These are phyloP conservation scores for Peucedramus taeniatus DNA, from an alignment of 2,113 vertebrate genomes.

Conservation along the genomic window DNA sequence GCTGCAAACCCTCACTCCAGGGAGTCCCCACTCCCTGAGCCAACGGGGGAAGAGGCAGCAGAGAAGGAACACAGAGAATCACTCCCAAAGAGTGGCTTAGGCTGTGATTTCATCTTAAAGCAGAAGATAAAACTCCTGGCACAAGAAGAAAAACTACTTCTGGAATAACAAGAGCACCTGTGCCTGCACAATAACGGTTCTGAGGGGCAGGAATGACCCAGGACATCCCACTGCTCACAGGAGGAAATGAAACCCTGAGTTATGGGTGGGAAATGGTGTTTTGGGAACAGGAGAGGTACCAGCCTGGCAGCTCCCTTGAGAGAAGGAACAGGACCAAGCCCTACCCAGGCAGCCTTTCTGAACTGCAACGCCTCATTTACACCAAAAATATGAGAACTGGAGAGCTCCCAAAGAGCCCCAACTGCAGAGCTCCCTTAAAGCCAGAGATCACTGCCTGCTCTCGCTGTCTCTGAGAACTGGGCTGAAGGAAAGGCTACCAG, in stretches of 20 bases:
- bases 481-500: not conserved
- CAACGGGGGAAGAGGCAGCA: not conserved
- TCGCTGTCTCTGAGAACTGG: not conserved
- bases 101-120: not conserved
- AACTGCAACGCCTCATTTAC: not conserved
- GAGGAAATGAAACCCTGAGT: not conserved
- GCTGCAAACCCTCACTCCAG: not conserved
- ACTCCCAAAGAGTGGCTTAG: not conserved
- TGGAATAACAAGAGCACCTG: not conserved
- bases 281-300: not conserved
- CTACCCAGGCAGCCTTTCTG: not conserved
- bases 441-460: not conserved
- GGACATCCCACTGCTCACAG: not conserved
- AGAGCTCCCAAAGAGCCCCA: not conserved
- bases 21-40: fast-evolving
- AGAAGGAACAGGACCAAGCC: not conserved
- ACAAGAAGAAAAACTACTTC: not conserved
- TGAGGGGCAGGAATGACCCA: not conserved
- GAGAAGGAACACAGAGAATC: not conserved
- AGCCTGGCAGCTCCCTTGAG: not conserved
- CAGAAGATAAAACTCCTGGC: not conserved
- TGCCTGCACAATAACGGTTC: not conserved
- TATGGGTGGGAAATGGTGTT: not conserved
- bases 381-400: not conserved
- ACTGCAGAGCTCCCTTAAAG: not conserved